Conservation (phyloP, 2,113 vertebrate species). For the Gavialis gangeticus region DNA sequence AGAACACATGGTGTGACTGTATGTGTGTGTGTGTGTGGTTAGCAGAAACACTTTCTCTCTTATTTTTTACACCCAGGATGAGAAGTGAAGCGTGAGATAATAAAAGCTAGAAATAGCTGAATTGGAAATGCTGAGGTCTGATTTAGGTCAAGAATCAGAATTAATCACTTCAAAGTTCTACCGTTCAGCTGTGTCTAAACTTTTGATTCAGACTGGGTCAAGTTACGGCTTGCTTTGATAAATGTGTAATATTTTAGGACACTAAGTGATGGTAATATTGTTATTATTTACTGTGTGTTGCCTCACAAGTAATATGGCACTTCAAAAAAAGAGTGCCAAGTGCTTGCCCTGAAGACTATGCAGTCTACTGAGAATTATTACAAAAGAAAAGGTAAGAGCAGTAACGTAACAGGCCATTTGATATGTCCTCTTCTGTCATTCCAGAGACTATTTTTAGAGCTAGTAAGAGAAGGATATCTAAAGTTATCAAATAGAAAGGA, state of each 20-base stretch:
- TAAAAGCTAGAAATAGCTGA: background rate
- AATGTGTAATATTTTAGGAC: background rate
- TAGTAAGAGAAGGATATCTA: background rate
- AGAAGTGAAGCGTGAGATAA: conserved; percentile 2
- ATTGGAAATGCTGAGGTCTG: background rate
- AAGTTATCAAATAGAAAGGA: background rate
- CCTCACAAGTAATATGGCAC: background rate
- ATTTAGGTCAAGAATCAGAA: conserved; percentile 32
- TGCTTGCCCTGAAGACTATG: accelerated
- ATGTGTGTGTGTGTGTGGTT: background rate
- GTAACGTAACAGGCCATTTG: background rate
- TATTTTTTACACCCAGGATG: conserved; percentile 2
- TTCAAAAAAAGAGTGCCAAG: background rate
- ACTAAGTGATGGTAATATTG: background rate
- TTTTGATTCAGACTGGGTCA: conserved; percentile 38
- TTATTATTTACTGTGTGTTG: background rate
- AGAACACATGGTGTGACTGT: background rate
- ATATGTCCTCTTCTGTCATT: no score
- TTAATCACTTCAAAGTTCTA: background rate
- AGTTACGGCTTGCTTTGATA: conserved; percentile 13
- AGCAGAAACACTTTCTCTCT: background rate
- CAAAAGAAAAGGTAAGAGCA: background rate
- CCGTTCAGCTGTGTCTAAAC: conserved; percentile 5
- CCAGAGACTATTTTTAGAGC: background rate
- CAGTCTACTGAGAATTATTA: background rate